Evolutionary conservation across 2,113 vertebrate species (phyloP), one percentile per base, ranked within the genome.

Genomic region (Protomyctophum bolini): DNA sequence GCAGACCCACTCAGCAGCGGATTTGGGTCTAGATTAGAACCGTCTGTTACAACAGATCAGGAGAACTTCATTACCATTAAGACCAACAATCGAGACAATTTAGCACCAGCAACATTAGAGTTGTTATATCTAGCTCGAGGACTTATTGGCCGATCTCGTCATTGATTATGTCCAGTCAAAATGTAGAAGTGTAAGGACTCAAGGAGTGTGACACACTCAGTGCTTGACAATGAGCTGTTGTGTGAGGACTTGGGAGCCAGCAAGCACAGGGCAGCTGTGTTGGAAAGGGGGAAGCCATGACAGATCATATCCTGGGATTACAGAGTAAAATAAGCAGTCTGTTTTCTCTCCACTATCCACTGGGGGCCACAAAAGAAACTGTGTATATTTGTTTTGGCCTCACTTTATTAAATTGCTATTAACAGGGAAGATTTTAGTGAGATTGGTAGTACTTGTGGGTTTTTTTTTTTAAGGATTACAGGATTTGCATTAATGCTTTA

Each of bases 271-370:
- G 87, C 87, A 91, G 87, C 91, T 92, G 84, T 74, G 81, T 60
- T 85, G 81, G 80, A 86, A 73, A 62, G 66, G 72, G 74, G 59
- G 59, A 85, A 77, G 82, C 79, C 82, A 81, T 89, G 84, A 92
- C 83, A 85, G 89, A 92, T 91, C 85, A 83, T 82, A 88, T 91
- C 87, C 84, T 85, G 79, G 86, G 88, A 91, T 92, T 91, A 89
- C 77, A 70, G 72, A 83, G 79, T 83, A 83, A 91, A 88, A 89
- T 84, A 88, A 90, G 82, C 70, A 69, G 83, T 81, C 83, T 84
- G 83, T 79, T 85, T 86, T 81, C 75, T 66, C 70, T 86, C 68
- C 64, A 10, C 77, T 59, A 48, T 28, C 55, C 65, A 70, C 50
- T 56, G 48, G 5, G 73, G 77, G 86, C 74, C 75, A 83, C 67